Percentiles rank a stretch among this genome's conserved stretches.
Conservation (phyloP, 2,797 vertebrate species). For the Cynopterus sphinx region DNA sequence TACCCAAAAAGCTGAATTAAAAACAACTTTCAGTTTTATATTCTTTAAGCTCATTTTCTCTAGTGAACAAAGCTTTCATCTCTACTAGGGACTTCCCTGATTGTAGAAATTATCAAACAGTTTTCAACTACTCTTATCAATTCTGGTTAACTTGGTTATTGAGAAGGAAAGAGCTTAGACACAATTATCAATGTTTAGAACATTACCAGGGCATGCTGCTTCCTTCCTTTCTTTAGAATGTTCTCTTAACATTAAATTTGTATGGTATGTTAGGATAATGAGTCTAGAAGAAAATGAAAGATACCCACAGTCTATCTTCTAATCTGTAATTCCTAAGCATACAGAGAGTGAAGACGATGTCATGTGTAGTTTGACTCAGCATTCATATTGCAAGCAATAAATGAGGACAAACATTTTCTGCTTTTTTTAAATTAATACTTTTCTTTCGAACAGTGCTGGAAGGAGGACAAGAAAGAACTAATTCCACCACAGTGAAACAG, state of each 20-base stretch:
- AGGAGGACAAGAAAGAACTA: background rate
- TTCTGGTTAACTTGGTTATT: background rate
- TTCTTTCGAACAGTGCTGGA: background rate
- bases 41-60: background rate
- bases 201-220: background rate
- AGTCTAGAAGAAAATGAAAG: background rate
- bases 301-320: background rate
- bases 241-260: background rate
- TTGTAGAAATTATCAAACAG: background rate
- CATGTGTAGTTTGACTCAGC: background rate
- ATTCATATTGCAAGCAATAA: background rate
- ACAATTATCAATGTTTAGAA: background rate
- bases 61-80: background rate
- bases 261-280: background rate
- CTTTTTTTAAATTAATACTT: background rate
- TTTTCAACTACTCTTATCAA: background rate
- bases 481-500: background rate
- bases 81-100: background rate
- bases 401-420: background rate
- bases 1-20: background rate
- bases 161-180: background rate
- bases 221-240: background rate
- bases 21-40: background rate
- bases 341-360: background rate
- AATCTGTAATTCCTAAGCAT: slow-evolving; percentile 31